Conservation (phyloP, 2,888 invertebrate species). For the Micoletzkya japonica region DNA sequence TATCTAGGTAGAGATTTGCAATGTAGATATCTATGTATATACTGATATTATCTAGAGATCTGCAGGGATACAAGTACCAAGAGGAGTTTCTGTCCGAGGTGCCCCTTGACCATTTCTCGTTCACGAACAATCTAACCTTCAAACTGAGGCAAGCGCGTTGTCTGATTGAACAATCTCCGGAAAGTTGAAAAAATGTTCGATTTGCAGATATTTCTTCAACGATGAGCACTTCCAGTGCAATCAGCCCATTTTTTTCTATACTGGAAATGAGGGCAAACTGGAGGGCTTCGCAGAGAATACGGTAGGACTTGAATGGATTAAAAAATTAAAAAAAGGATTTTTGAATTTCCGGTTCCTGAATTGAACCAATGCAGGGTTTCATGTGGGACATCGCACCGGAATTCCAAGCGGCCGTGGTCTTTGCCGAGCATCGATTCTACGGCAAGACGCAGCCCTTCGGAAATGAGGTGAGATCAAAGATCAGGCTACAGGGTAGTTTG, state of each 20-base stretch:
- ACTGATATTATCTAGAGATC: no score
- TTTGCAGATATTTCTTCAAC: constrained; percentile 77
- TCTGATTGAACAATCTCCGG: no score
- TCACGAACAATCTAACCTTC: constrained; percentile 44
- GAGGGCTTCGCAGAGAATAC: constrained; percentile 85
- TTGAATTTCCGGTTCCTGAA: not conserved
- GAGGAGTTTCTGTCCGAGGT: constrained; percentile 24
- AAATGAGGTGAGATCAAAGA: constrained; percentile 64
- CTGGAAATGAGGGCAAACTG: constrained; percentile 93
- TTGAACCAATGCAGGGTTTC: constrained; percentile 72
- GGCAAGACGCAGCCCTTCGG: constrained; percentile 86
- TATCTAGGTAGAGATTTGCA: no score
- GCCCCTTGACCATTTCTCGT: constrained; percentile 60
- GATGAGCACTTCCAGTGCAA: constrained; percentile 72
- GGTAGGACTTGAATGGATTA: constrained; percentile 63
- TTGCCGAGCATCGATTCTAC: constrained; percentile 94
- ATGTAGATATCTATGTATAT: not conserved
- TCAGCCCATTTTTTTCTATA: constrained; percentile 85
- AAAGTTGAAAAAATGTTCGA: not conserved
- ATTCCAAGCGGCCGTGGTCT: constrained; percentile 80
- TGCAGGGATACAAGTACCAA: constrained; percentile 16
- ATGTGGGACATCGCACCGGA: constrained; percentile 85
- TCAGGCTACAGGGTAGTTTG: no score
- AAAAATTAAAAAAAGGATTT: not conserved
- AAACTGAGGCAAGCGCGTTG: constrained; percentile 35